phyloP scores from a whole-genome alignment of 1,140 invertebrate genomes.

The Panagrolaimus sp. region DNA sequence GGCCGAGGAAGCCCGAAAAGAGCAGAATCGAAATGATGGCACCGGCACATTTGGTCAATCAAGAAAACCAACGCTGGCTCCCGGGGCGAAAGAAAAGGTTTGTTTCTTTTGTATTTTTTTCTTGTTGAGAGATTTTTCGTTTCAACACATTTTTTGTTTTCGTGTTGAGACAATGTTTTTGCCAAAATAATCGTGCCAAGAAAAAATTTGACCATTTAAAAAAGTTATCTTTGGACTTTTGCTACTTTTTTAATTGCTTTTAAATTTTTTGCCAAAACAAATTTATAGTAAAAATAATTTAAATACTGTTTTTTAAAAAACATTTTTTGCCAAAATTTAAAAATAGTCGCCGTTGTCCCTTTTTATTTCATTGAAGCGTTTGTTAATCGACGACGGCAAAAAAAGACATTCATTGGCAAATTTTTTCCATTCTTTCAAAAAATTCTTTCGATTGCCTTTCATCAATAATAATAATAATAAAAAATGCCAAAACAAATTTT shows the following conservation, averaged over 20 bases:
- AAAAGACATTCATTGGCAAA: no score
- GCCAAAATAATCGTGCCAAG: no score
- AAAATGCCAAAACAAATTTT: no score
- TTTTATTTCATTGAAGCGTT: background rate
- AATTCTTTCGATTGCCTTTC: no score
- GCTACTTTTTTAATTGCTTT: background rate
- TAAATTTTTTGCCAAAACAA: background rate
- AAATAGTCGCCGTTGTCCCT: background rate
- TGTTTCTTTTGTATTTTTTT: conserved; percentile 28
- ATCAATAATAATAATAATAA: no score
- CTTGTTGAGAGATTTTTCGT: background rate
- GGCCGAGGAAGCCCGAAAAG: conserved; percentile 58
- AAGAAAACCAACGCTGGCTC: conserved; percentile 33
- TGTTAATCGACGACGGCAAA: no score
- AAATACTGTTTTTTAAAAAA: no score
- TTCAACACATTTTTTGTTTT: no score
- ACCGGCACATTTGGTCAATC: conserved; percentile 23
- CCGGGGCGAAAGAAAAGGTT: conserved; percentile 55
- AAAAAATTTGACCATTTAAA: no score
- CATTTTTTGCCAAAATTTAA: background rate
- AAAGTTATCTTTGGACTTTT: no score
- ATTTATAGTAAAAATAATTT: background rate
- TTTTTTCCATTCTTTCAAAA: no score
- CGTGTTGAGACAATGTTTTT: no score
- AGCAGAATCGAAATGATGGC: conserved; percentile 47